Conservation (phyloP, 2,113 vertebrate species). For the Aldabrachelys gigantea region DNA sequence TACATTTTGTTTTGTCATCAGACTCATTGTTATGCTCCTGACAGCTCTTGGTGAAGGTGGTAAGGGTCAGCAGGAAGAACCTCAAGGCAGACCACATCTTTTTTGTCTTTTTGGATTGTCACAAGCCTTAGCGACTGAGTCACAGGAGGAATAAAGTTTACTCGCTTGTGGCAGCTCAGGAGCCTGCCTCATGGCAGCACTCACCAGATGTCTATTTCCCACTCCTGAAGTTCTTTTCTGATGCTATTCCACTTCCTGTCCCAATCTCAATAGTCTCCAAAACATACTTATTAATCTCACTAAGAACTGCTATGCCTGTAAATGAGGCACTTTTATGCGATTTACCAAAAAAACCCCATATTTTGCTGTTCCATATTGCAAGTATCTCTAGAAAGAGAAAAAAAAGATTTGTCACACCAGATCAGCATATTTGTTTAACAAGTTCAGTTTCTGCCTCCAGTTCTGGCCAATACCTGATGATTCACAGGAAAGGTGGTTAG, state of each 20-base stretch:
- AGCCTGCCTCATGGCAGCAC: not conserved
- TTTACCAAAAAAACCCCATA: accelerated
- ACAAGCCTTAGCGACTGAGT: not conserved
- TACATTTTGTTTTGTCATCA: not conserved
- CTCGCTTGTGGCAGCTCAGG: not conserved
- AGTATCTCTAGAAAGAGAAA: not conserved
- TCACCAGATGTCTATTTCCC: not conserved
- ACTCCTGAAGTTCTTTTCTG: too few species aligned
- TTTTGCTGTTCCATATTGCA: not conserved
- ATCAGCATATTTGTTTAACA: not conserved
- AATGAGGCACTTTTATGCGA: not conserved
- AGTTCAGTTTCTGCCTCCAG: not conserved
- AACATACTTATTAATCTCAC: not conserved
- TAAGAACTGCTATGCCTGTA: not conserved
- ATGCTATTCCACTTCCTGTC: not conserved
- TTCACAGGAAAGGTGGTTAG: not conserved
- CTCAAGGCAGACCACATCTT: too few species aligned
- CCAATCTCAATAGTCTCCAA: not conserved
- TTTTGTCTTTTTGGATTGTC: not conserved
- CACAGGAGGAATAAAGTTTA: not conserved
- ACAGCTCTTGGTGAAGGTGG: not conserved
- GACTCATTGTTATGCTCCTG: not conserved
- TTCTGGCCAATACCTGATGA: not conserved
- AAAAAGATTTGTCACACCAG: not conserved
- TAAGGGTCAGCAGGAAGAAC: not conserved